Base-by-base conservation (phyloP, 2,113 vertebrate genomes). In the Eudyptes chrysolophus region DNA sequence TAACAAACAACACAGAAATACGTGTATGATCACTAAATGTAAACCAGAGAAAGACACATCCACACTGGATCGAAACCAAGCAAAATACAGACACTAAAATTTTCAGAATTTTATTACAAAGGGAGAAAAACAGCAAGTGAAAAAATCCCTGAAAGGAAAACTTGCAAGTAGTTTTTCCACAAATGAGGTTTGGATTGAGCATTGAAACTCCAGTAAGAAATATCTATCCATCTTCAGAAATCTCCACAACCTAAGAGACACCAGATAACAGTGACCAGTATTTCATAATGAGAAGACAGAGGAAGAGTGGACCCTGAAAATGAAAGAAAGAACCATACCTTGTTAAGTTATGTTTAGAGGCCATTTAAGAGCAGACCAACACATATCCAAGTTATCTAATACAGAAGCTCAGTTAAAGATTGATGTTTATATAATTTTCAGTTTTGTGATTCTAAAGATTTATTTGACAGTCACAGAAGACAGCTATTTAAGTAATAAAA, bases 21-120 rank as follows among this genome's bases (percentile, higher is more conserved):
- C 0, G 0, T 13, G 36, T 9, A 8, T 5, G n/a, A 65, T 21
- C 79, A 21, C 49, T 2, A 55, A 54, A 13, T 2, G 30, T 12
- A 21, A 76, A 44, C 40, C 64, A 38, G 21, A 36, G 46, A 83
- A 19, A 84, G n/a, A 42, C 34, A 70, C 25, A 11, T 7, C 51
- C 72, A 66, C 55, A 6, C 18, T 11, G 16, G 17, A 51, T 0
- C 36, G 65, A 62, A 62, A 36, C 40, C 48, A 57, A 52, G 48
- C 29, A 44, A 55, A 57, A 26, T 2, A 27, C 4, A 89, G n/a
- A 57, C 38, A 74, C 17, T 11, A 40, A 29, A 3, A 26, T 32
- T 25, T 40, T 16, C 74, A 79, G 65, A 44, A 58, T 26, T 58
- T 57, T 70, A 44, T 46, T 65, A 42, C 15, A 75, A 42, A 68